Base-by-base conservation (phyloP, 2,113 vertebrate genomes). In the Eolophus roseicapilla region DNA sequence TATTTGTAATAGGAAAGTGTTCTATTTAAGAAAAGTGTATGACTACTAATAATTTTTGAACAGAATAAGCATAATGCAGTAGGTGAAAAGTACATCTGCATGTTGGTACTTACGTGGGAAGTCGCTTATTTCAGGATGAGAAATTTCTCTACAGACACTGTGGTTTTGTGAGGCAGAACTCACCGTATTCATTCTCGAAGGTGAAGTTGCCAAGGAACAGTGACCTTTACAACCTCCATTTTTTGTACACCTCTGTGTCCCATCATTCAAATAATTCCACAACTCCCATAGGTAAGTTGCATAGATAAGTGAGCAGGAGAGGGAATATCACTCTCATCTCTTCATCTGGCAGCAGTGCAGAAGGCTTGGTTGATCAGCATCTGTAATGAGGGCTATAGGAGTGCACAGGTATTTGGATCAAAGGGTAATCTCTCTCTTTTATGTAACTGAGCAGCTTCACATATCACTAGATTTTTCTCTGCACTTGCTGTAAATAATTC, bases 351-450 rank as follows among this genome's bases (percentile, higher is more conserved):
- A 83, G 92, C 50, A 52, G 10, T 71, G 76, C 69, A 92, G 92
- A 43, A 81, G 52, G 15, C 50, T 93, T 78, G 80, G 68, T 53
- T 96, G 90, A 88, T 93, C 85, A 88, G 53, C 12, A 3, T 44
- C 76, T 95, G 73, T 88, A 93, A 90, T 75, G 93, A 95, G 88
- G 76, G 53, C 82, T 86, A 11, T 88, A 82, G 60, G 91, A 90
- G 43, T 49, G 75, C 76, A 86, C 50, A 81, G 79, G 55, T 83
- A 96, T 68, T 95, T 95, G 95, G 92, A 95, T 96, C 92, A 96
- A 95, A 96, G 88, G 88, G 65, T 80, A 93, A 92, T 96, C 82
- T 90, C 88, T 92, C 89, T 94, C 93, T 88, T 95, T 96, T 92
- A 93, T 93, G 80, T 93, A 94, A 88, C 90, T 94, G 82, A 17